phyloP scores from a whole-genome alignment of 2,888 invertebrate species.

The Kuschelorhynchus macadamiae region DNA sequence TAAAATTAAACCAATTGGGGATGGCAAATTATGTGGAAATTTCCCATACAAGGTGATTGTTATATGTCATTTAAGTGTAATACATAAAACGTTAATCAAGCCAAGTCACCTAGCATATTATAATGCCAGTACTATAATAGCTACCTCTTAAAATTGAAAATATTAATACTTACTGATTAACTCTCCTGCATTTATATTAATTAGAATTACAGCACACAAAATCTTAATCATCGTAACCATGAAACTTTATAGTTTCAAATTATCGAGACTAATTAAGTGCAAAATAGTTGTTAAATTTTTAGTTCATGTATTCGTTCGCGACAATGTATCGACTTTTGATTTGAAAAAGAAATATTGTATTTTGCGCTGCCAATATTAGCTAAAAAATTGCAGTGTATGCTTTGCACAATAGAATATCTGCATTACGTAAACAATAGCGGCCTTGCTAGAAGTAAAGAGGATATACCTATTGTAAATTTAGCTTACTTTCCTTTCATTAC shows the following conservation, averaged over 20 bases:
- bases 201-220: slow-evolving; percentile 54
- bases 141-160: too few species aligned
- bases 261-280: slow-evolving; percentile 1
- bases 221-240: slow-evolving; percentile 55
- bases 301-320: too few species aligned
- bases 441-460: slow-evolving; percentile 36
- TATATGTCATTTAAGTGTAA: too few species aligned
- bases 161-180: too few species aligned
- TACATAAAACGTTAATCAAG: too few species aligned
- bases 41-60: too few species aligned
- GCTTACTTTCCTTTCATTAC: too few species aligned
- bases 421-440: slow-evolving; percentile 49
- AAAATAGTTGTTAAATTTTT: too few species aligned
- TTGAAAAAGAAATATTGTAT: slow-evolving; percentile 19
- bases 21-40: too few species aligned
- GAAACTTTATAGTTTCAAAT: slow-evolving; percentile 49
- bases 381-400: slow-evolving; percentile 48
- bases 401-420: slow-evolving; percentile 51
- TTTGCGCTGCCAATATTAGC: slow-evolving; percentile 35
- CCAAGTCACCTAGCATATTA: too few species aligned
- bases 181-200: slow-evolving; percentile 55
- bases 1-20: too few species aligned
- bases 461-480: slow-evolving; percentile 8
- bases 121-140: too few species aligned
- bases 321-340: slow-evolving; percentile 27